Conservation (phyloP, 2,113 vertebrate genomes). For the Electrona antarctica region DNA sequence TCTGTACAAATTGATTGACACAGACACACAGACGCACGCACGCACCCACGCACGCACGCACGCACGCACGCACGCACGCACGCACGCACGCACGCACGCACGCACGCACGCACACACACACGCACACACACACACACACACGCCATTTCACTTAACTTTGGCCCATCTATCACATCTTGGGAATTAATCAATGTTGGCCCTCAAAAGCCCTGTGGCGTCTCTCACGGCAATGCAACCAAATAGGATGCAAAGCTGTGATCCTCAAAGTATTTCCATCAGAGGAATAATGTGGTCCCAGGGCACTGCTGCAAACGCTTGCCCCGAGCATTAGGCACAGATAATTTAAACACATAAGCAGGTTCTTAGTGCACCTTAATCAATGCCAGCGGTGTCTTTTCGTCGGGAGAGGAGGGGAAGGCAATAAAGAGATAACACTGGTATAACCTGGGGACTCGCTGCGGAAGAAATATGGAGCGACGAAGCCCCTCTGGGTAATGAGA, state of each 20-base stretch:
- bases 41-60: no score
- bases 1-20: slow-evolving; percentile 44
- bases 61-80: no score
- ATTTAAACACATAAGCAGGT: slow-evolving; percentile 86
- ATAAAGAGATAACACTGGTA: slow-evolving; percentile 77
- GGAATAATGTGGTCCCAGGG: slow-evolving; percentile 79
- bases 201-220: slow-evolving; percentile 69
- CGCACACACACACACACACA: no score
- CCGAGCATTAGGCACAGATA: slow-evolving; percentile 77
- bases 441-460: slow-evolving; percentile 78
- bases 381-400: slow-evolving; percentile 76
- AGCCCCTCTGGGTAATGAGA: slow-evolving; percentile 77
- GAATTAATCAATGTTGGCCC: slow-evolving; percentile 79
- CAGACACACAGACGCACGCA: no score
- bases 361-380: slow-evolving; percentile 82
- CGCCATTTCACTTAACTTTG: slow-evolving; percentile 63
- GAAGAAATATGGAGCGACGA: slow-evolving; percentile 72
- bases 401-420: slow-evolving; percentile 67
- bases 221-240: slow-evolving; percentile 77
- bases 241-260: slow-evolving; percentile 82
- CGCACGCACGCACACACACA: no score
- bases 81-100: no score
- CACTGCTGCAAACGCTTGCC: slow-evolving; percentile 75
- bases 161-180: slow-evolving; percentile 73
- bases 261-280: slow-evolving; percentile 82